Evolutionary conservation across 2,113 vertebrate genomes (phyloP), one percentile per base, ranked within the genome.

Genomic region (Erpornis zantholeuca): DNA sequence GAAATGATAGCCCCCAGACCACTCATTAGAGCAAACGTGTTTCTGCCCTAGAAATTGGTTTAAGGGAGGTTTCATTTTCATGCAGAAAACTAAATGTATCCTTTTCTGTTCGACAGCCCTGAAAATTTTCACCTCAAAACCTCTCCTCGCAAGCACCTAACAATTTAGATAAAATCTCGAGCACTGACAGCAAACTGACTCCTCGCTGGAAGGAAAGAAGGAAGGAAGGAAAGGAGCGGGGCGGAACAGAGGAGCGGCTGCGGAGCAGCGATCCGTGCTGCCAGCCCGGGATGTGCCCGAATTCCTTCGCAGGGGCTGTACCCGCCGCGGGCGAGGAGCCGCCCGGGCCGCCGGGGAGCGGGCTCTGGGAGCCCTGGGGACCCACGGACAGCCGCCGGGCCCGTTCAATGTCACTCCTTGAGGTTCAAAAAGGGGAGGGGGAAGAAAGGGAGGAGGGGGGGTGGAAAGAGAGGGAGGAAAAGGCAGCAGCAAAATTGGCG

Each of bases 11-110:
- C 40, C 87, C 94, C 75, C 79, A 24, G 25, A 40, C 20, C 78
- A 6, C 61, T 27, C 20, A 2, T 11, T 56, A 66, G 3, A 80
- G 7, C 44, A 57, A n/a, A 3, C 7, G 7, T 9, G 17, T 45
- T 88, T 72, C 24, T 77, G 19, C 47, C 47, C 75, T 11, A 27
- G 42, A 73, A 90, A 81, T 49, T 83, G 63, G 61, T 95, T 96
- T 49, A 11, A 33, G 69, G 47, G 33, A 23, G 18, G n/a, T 91
- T 93, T 93, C 82, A 31, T 85, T 93, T 91, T 72, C 56, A 14
- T 12, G 68, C 68, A n/a, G 63, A n/a, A 65, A 92, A 85, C 66
- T 72, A 57, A 84, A 72, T 7, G 59, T 40, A 22, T 23, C 73
- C 8, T 69, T 72, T 52, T 36, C 84, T 45, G 4, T 31, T 42